A percentile compares a stretch with the other conserved stretches of the same genome.
Conservation (phyloP, 2,888 invertebrate species). For the Ctenicera cuprea region DNA sequence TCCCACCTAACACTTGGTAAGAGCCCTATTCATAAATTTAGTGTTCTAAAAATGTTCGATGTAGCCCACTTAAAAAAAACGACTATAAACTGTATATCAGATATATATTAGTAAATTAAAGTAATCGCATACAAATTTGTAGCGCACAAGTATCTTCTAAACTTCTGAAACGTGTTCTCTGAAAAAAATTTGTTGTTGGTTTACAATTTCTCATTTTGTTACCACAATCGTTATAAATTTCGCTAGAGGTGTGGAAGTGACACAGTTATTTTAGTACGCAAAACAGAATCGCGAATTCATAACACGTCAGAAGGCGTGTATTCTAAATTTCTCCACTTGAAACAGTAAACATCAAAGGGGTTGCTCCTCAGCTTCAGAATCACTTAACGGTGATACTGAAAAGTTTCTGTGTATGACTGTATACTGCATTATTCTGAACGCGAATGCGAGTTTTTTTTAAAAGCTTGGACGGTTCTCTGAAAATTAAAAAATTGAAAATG, state of each 20-base stretch:
- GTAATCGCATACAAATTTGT: neutral
- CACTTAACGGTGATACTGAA: neutral
- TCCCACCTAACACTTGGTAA: no score
- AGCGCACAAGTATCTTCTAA: neutral
- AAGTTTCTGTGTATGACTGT: neutral
- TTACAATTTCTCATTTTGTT: neutral
- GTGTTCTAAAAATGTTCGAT: no score
- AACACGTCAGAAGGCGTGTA: conserved; percentile 13
- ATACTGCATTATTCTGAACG: neutral
- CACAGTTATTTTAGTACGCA: conserved; percentile 15
- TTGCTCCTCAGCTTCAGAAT: neutral
- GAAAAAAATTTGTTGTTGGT: neutral
- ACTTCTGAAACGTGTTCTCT: neutral
- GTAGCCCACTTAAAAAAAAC: no score
- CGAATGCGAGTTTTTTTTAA: no score
- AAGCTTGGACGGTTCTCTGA: no score
- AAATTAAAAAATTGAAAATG: no score
- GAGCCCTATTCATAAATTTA: no score
- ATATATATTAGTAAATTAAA: no score
- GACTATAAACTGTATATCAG: no score
- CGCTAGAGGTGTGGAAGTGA: conserved; percentile 1
- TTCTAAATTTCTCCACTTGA: conserved; percentile 3
- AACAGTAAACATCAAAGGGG: conserved; percentile 17
- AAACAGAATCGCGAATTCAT: conserved; percentile 17
- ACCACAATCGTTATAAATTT: conserved; percentile 7